Conservation (phyloP, 2,888 invertebrate genomes). For the Phragmatobia fuliginosa region DNA sequence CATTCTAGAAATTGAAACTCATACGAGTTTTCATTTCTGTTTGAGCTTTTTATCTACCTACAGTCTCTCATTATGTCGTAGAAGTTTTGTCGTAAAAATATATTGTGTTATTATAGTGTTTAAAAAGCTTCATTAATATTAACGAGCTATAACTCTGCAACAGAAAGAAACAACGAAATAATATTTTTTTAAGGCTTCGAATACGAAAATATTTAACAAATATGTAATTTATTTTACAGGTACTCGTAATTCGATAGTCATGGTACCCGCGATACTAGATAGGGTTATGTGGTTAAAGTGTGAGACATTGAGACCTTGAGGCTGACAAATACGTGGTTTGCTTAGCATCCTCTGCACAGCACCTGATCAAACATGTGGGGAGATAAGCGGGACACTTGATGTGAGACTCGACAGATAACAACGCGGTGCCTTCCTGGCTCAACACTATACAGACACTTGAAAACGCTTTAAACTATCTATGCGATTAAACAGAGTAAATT, state of each 20-base stretch:
- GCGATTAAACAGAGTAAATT: constrained; percentile 43
- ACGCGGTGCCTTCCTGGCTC: constrained; percentile 70
- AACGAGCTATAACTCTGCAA: background rate
- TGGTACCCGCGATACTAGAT: constrained; percentile 62
- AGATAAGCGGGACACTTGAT: constrained; percentile 84
- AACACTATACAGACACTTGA: constrained; percentile 63
- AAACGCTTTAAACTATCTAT: constrained; percentile 49
- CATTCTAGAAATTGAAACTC: background rate
- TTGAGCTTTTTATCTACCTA: background rate
- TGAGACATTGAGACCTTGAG: constrained; percentile 70
- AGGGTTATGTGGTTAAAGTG: constrained; percentile 73
- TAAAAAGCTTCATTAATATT: background rate
- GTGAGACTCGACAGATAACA: constrained; percentile 78
- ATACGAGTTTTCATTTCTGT: background rate
- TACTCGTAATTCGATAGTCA: constrained; percentile 50
- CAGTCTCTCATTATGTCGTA: background rate
- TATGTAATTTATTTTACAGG: constrained; percentile 40
- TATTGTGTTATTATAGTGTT: background rate
- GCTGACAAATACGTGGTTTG: constrained; percentile 66
- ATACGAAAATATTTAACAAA: constrained; percentile 30
- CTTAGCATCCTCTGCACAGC: constrained; percentile 68
- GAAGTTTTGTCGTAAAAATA: background rate
- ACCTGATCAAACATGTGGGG: constrained; percentile 85
- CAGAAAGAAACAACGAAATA: background rate
- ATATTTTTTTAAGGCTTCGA: background rate